phyloP scores from a whole-genome alignment of 1,140 invertebrate genomes.

The Formica selysi region DNA sequence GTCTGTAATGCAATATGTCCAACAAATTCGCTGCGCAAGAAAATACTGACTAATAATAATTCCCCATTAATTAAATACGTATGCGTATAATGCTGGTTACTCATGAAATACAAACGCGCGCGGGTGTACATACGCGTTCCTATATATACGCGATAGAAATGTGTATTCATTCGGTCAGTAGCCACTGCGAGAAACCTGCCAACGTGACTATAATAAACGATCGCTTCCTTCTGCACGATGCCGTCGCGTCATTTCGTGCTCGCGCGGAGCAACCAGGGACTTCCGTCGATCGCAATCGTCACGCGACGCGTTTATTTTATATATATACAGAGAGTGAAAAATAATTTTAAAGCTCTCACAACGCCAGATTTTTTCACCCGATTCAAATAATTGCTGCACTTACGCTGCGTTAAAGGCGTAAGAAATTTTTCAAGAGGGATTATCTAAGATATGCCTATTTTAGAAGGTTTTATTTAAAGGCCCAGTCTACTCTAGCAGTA shows the following conservation, averaged over 20 bases:
- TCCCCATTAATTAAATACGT: constrained; percentile 14
- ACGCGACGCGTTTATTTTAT: constrained; percentile 37
- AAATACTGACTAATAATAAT: neutral
- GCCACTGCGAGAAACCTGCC: constrained; percentile 56
- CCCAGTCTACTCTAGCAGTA: neutral
- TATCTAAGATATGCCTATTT: no score
- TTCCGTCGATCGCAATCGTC: constrained; percentile 47
- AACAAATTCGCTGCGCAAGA: neutral
- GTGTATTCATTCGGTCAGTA: constrained; percentile 74
- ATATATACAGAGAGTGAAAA: neutral
- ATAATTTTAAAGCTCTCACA: constrained; percentile 10
- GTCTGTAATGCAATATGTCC: neutral
- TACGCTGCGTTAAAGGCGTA: neutral
- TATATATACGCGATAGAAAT: constrained; percentile 67
- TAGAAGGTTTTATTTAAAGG: no score
- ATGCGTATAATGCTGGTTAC: neutral
- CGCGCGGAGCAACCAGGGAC: constrained; percentile 42
- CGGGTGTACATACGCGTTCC: neutral
- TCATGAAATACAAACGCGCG: constrained; percentile 17
- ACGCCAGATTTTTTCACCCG: neutral
- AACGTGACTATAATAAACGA: constrained; percentile 73
- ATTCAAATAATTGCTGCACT: neutral
- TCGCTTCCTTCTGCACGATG: constrained; percentile 66
- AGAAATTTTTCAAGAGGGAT: neutral
- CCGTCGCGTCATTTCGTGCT: constrained; percentile 26